Conservation (phyloP, 2,888 invertebrate species). For the Phlogophora meticulosa region DNA sequence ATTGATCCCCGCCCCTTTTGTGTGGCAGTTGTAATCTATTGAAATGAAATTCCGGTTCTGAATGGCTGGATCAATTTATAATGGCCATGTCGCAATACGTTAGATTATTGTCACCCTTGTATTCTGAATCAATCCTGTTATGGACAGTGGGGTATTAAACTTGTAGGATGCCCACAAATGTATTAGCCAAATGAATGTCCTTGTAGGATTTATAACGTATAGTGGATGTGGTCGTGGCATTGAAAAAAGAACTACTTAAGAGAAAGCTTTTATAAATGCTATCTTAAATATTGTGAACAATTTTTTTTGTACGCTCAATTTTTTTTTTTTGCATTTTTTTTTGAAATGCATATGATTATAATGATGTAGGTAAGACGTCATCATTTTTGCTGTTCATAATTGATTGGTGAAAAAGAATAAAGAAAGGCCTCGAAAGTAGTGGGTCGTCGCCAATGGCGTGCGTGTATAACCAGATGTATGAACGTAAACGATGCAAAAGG, state of each 20-base stretch:
- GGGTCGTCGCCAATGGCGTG: too few relatives aligned
- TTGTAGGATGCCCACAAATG: slow-evolving; percentile 59
- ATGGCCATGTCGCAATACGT: slow-evolving; percentile 56
- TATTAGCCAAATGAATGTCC: slow-evolving; percentile 42
- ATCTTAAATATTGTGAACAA: too few relatives aligned
- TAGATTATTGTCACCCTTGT: slow-evolving; percentile 67
- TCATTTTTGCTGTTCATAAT: too few relatives aligned
- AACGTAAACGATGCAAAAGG: too few relatives aligned
- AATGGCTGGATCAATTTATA: slow-evolving; percentile 62
- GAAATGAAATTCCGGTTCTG: slow-evolving; percentile 36
- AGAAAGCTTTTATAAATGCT: not conserved
- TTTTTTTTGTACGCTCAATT: too few relatives aligned
- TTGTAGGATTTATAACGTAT: slow-evolving; percentile 35
- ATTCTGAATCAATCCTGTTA: slow-evolving; percentile 66
- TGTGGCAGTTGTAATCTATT: slow-evolving; percentile 39
- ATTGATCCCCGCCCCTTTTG: slow-evolving; percentile 26
- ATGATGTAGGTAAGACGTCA: too few relatives aligned
- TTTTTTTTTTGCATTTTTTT: too few relatives aligned
- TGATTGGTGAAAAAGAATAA: too few relatives aligned
- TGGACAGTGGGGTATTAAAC: slow-evolving; percentile 61
- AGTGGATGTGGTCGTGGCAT: slow-evolving; percentile 34
- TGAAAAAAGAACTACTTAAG: too few relatives aligned
- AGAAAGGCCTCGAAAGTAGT: too few relatives aligned
- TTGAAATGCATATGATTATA: too few relatives aligned
- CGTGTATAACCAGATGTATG: too few relatives aligned